Percentiles rank a stretch among this genome's conserved stretches.
phyloP scores from a whole-genome alignment of 2,797 vertebrate genomes.

The Vipera latastei region DNA sequence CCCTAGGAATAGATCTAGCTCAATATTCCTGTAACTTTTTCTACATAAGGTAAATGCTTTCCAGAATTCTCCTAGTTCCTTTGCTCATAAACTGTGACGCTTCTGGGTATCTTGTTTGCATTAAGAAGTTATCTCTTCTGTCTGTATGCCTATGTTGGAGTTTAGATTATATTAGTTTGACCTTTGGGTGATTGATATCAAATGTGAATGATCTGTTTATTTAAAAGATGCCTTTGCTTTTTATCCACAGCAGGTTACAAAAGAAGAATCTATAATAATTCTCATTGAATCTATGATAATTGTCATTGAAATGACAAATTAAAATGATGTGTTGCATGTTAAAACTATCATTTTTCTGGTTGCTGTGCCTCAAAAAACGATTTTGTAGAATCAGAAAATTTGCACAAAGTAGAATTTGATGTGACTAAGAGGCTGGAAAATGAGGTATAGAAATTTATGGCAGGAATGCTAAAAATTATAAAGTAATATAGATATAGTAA shows the following conservation, averaged over 20 bases:
- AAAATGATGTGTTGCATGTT: background rate
- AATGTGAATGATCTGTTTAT: background rate
- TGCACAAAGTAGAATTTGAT: background rate
- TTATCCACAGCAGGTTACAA: background rate
- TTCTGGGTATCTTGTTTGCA: background rate
- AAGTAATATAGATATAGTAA: background rate
- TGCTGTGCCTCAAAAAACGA: background rate
- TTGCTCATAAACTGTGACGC: background rate
- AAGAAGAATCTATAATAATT: background rate
- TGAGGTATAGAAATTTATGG: background rate
- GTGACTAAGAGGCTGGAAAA: background rate
- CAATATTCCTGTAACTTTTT: background rate
- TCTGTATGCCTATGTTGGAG: background rate
- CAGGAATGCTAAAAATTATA: background rate
- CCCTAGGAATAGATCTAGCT: background rate
- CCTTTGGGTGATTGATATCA: background rate
- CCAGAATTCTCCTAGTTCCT: background rate
- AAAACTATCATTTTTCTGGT: background rate
- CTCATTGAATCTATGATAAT: background rate
- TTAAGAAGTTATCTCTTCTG: background rate
- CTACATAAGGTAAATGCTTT: background rate
- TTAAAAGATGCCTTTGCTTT: background rate
- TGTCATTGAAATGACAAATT: background rate
- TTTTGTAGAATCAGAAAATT: background rate
- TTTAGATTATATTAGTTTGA: background rate